Base-by-base conservation (phyloP, 2,797 vertebrate species). In the Pelodytes ibericus region DNA sequence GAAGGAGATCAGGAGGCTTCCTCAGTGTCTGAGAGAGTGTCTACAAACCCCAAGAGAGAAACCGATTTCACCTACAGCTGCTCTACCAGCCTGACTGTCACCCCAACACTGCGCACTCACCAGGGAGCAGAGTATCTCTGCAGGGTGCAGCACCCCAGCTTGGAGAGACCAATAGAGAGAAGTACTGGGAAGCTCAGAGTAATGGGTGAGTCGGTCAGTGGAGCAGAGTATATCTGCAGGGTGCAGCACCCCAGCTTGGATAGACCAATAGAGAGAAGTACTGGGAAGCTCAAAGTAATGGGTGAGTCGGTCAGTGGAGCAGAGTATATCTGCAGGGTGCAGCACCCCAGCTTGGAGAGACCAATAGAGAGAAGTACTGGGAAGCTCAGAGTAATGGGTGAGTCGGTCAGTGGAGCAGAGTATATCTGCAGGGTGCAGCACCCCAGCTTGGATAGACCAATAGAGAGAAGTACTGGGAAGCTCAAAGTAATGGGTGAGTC, bases 51-150 rank as follows among this genome's bases (percentile, higher is more conserved):
- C 26, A 3, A 39, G 1, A 75, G 9, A 60, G 22, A 31, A 15
- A 11, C 24, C 4, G 60, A 74, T 64, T 64, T 65, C n/a, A 71
- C 65, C 2, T 74, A 70, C 58, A 74, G 53, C 18, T 65, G 30
- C 41, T 64, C 59, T 7, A 13, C 65, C 27, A 31, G 30, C 16
- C 71, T 79, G 33, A 64, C 18, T 20, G 41, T 79, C 20, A 47
- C 11, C 66, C 66, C 77, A 8, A 27, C 29, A 22, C 13, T 74
- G 8, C 3, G 8, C 7, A 16, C 25, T n/a, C 71, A 80, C 39
- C 71, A 71, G 27, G 66, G 51, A 30, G 60, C 49, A 18, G 66
- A 64, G 31, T 74, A 65, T 31, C 24, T 71, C 11, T 80, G 77
- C 44, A 16, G 29, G 22, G 77, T 80, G 36, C 6, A 15, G 3